Conservation (phyloP, 2,113 vertebrate genomes). For the Sylvia atricapilla region DNA sequence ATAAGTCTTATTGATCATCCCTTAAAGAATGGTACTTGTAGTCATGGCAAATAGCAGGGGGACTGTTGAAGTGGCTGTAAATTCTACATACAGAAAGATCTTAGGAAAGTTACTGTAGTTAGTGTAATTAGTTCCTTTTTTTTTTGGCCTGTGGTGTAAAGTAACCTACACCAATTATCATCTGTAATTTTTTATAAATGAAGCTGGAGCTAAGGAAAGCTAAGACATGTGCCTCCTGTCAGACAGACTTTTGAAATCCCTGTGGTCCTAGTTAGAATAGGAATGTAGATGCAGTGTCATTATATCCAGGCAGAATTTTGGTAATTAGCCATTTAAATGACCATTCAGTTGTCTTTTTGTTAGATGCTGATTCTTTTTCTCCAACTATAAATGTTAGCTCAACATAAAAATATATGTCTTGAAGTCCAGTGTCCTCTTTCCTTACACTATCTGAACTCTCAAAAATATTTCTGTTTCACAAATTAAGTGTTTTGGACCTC, state of each 20-base stretch:
- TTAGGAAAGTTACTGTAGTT: neutral
- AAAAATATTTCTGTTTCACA: neutral
- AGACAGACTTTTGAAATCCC: neutral
- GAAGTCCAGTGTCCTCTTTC: neutral
- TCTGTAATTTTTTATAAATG: neutral
- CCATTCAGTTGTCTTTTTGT: neutral
- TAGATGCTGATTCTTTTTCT: neutral
- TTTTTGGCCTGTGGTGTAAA: neutral
- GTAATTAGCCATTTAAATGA: neutral
- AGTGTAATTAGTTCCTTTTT: neutral
- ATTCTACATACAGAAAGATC: neutral
- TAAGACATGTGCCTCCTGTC: neutral
- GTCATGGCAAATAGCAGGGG: neutral
- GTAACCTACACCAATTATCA: neutral
- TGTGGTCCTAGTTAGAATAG: neutral
- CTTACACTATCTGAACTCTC: neutral
- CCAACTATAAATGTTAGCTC: neutral
- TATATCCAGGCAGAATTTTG: neutral
- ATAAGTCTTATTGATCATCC: neutral
- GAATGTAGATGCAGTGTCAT: neutral
- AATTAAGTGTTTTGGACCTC: neutral
- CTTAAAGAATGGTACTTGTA: neutral
- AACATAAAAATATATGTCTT: neutral
- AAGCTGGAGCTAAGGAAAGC: neutral
- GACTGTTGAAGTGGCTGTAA: neutral